Base-by-base conservation (phyloP, 2,888 invertebrate genomes). In the Mesorhabditis belari region DNA sequence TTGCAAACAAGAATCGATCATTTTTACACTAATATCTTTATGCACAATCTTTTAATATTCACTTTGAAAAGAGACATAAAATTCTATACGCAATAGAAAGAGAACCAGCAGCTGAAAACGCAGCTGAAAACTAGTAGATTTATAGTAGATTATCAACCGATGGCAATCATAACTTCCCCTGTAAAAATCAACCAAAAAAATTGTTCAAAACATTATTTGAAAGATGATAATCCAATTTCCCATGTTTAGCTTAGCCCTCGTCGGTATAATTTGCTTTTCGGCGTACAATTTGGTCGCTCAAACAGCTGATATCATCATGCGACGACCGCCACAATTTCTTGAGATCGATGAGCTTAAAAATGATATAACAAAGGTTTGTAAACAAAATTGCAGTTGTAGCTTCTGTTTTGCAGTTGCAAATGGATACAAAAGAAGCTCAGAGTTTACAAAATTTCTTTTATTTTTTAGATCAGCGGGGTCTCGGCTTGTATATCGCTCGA, bases 241-340 rank as follows among this genome's bases (percentile, higher is more conserved):
- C 44, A 57, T 60, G 44, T 63, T 52, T 44, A 61, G 63, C 53
- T 19, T 64, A 19, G 52, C 53, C 25, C 51, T 64, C 24, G 64
- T 64, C 9, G 23, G 49, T 0, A 55, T 73, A 19, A 73, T 70
- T 58, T 62, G 59, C 5, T 55, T 69, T 56, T 77, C 69, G 5
- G 70, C 73, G 0, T 50, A 62, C 6, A 51, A 61, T n/a, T 58
- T 72, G 83, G 84, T 96, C 56, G 87, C 90, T 75, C 94, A 95
- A 83, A 94, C 95, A 0, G 93, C 94, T 3, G 85, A 93, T 67
- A 95, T 96, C 80, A 85, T 96, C 64, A 85, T 98, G 55, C 96
- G 98, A 85, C 94, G 95, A n/a, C 94, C 95, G 63, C 98, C 98
- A 56, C 92, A 92, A 19, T 94, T 95, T 83, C 92, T 96, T 80